Base-by-base conservation (phyloP, 2,888 invertebrate species). In the Leucoma salicis region DNA sequence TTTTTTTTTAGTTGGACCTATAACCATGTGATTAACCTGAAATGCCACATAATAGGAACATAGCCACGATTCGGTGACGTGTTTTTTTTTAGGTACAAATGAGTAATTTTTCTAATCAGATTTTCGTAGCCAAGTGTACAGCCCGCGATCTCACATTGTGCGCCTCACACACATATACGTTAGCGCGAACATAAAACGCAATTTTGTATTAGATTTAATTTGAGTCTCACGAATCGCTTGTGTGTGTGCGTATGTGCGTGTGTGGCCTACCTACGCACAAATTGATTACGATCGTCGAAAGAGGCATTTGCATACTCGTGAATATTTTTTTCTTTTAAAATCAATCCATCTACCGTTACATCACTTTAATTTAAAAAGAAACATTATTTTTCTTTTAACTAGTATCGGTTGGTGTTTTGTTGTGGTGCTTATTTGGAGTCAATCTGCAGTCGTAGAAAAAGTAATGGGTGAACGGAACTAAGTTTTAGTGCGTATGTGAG, bases 131-230 rank as follows among this genome's bases (percentile, higher is more conserved):
- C 56, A 80, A 86, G 67, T 82, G 86, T 88, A 87, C 86, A 40
- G 21, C 55, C 60, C 74, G 76, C 77, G 76, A 77, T 75, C 70
- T 84, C 81, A 77, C 78, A 86, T 82, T 85, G 87, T 86, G 71
- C 76, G 66, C 79, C 78, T 70, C 76, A 79, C 83, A 79, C 86
- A 85, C 87, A 84, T 85, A 72, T 69, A 73, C 78, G 77, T 83
- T 80, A 83, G 78, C 82, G 76, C 63, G 78, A 85, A 86, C 85
- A 85, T 87, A 87, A 88, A 87, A 89, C 88, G 89, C 87, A 88
- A 88, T 88, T 89, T 88, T 87, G 88, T 89, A 88, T 88, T 88
- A 89, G 89, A 89, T 88, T 88, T 88, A 89, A 89, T 89, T 88
- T 87, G 88, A 76, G 72, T 71, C 75, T 73, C 76, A 68, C 36